Conservation (phyloP, 1,140 invertebrate species). For the Euglossa dilemma region DNA sequence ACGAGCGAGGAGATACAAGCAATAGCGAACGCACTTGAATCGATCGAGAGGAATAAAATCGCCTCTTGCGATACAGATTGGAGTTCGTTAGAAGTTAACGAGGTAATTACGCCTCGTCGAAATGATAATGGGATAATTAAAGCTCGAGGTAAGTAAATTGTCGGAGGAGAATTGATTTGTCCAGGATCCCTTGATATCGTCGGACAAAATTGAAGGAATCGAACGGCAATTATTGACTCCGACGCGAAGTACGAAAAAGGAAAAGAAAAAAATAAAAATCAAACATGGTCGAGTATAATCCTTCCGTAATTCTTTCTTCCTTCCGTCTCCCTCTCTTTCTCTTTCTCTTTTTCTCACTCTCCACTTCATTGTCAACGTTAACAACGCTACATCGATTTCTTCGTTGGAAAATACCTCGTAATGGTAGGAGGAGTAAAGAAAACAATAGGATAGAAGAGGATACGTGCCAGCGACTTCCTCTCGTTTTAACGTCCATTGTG, state of each 20-base stretch:
- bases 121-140: slow-evolving; percentile 61
- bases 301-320: too few relatives aligned
- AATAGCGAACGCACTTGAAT: slow-evolving; percentile 14
- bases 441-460: slow-evolving; percentile 2
- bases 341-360: neutral
- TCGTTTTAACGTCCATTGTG: slow-evolving; percentile 26
- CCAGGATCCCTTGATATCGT: neutral
- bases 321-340: neutral
- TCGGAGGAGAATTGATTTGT: slow-evolving; percentile 17
- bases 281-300: neutral
- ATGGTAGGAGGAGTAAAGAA: neutral
- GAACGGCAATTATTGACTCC: neutral
- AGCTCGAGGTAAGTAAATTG: slow-evolving; percentile 35
- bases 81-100: slow-evolving; percentile 55
- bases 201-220: neutral
- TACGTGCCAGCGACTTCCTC: neutral
- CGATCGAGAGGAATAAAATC: slow-evolving; percentile 39
- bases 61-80: slow-evolving; percentile 47
- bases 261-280: neutral
- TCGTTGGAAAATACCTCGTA: neutral
- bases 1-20: neutral
- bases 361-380: neutral
- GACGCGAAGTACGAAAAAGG: too few relatives aligned
- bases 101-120: slow-evolving; percentile 48
- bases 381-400: neutral